These are phyloP conservation scores for Heterodera schachtii DNA, from an alignment of 1,140 invertebrate genomes.

Conservation along the genomic window DNA sequence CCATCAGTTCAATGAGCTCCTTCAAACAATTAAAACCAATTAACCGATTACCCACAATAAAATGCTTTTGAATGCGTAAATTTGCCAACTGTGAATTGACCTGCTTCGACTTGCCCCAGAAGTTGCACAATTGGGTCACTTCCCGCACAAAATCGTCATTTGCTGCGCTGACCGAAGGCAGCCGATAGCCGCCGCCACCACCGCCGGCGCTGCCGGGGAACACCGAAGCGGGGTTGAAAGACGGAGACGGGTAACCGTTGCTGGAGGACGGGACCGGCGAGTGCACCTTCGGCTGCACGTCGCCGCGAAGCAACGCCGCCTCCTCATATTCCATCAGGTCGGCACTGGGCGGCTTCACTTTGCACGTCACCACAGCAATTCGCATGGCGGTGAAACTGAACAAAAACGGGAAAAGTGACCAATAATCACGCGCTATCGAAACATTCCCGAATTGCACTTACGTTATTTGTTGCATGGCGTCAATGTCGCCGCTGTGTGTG, in stretches of 20 bases:
- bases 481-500: slow-evolving; percentile 64
- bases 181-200: slow-evolving; percentile 25
- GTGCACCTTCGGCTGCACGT: slow-evolving; percentile 17
- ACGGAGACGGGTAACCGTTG: slow-evolving; percentile 16
- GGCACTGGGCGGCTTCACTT: slow-evolving; percentile 64
- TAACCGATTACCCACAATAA: no score
- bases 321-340: slow-evolving; percentile 46
- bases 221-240: slow-evolving; percentile 1
- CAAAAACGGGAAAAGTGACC: neutral
- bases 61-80: neutral
- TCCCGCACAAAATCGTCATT: slow-evolving; percentile 61
- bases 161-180: slow-evolving; percentile 41
- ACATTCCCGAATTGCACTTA: neutral
- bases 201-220: neutral
- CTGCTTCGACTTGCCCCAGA: slow-evolving; percentile 64
- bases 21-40: neutral
- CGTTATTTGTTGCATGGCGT: slow-evolving; percentile 63
- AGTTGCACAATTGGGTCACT: slow-evolving; percentile 60
- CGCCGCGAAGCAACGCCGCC: neutral
- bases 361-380: slow-evolving; percentile 65
- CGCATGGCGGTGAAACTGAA: slow-evolving; percentile 62
- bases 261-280: slow-evolving; percentile 22
- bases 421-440: neutral
- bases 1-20: slow-evolving; percentile 18
- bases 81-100: slow-evolving; percentile 23